Evolutionary conservation across 2,113 vertebrate genomes (phyloP).

Genomic region (Bagarius yarrelli): DNA sequence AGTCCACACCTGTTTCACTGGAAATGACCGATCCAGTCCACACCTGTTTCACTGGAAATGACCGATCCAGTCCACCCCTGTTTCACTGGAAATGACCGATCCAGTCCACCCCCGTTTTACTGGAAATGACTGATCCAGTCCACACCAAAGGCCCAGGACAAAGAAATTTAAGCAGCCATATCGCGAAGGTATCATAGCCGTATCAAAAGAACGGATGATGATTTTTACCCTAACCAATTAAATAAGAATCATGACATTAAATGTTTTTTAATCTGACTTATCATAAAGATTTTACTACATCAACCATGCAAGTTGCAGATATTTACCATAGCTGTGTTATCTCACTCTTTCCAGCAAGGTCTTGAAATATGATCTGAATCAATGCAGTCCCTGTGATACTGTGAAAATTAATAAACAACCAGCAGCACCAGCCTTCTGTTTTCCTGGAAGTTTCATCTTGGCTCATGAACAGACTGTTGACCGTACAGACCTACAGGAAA

Average conservation of each 20-base stretch:
- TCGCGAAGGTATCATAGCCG: neutral
- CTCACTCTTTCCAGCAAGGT: constrained; percentile 11
- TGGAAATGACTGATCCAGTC: no score
- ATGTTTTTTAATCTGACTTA: neutral
- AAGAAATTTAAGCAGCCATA: neutral
- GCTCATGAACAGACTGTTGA: neutral
- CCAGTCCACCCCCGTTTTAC: neutral
- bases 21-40: no score
- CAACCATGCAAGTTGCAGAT: neutral
- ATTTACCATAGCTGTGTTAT: neutral
- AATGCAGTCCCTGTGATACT: neutral
- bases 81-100: neutral
- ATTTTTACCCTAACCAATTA: neutral
- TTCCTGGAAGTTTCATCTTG: neutral
- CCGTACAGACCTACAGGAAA: neutral
- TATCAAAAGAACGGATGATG: neutral
- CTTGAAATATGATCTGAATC: constrained; percentile 7
- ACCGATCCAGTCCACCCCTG: neutral
- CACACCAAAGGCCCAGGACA: neutral
- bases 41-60: neutral
- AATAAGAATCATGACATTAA: neutral
- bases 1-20: neutral
- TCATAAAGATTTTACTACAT: no score
- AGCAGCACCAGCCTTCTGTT: neutral
- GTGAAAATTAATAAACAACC: constrained; percentile 22